Percentiles rank a stretch among this genome's conserved stretches.
Evolutionary conservation across 1,140 invertebrate genomes (phyloP).

Genomic region (Drosophila seguyi): DNA sequence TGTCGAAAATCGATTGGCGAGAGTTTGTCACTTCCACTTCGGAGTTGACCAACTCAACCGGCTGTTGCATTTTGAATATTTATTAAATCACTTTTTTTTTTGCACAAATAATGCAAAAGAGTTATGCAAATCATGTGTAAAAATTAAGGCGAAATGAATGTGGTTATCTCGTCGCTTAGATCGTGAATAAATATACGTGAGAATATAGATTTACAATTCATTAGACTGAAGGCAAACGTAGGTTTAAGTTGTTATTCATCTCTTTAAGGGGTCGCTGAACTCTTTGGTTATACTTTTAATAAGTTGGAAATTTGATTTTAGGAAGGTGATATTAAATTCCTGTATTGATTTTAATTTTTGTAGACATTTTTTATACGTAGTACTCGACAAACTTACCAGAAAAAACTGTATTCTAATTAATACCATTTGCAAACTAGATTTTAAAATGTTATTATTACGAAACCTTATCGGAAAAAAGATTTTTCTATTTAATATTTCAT

Average conservation of each 20-base stretch:
- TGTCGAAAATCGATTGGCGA: conserved; percentile 70
- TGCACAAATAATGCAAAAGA: conserved; percentile 40
- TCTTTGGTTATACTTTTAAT: neutral
- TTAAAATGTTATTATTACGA: too few relatives aligned
- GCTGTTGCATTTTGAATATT: conserved; percentile 42
- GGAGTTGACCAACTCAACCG: conserved; percentile 35
- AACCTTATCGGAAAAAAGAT: too few relatives aligned
- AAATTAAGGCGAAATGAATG: conserved; percentile 18
- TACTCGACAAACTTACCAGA: too few relatives aligned
- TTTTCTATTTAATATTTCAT: too few relatives aligned
- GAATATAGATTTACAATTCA: conserved; percentile 22
- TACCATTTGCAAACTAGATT: too few relatives aligned
- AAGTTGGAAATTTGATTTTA: neutral
- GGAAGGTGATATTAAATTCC: too few relatives aligned
- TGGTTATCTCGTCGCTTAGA: neutral
- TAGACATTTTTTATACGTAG: too few relatives aligned
- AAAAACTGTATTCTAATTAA: too few relatives aligned
- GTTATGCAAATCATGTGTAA: conserved; percentile 44
- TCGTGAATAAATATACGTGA: conserved; percentile 2
- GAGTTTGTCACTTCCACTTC: conserved; percentile 60
- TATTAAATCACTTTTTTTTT: conserved; percentile 39
- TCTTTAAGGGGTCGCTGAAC: conserved; percentile 17
- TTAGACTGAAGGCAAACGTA: conserved; percentile 6
- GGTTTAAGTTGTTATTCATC: neutral
- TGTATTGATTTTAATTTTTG: too few relatives aligned